Evolutionary conservation across 2,113 vertebrate genomes (phyloP).

Genomic region (Poecile atricapillus): DNA sequence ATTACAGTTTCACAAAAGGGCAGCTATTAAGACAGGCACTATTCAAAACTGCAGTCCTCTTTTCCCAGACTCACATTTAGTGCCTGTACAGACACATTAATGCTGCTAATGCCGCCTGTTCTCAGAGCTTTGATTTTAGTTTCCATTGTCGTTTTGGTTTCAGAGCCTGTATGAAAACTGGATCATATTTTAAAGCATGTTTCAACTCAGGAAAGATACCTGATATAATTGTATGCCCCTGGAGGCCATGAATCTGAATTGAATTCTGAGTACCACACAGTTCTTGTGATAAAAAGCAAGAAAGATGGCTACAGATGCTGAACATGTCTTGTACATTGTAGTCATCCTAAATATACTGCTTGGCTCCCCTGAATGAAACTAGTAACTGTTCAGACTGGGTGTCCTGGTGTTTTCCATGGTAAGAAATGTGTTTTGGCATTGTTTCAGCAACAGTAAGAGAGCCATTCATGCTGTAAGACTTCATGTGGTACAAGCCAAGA

Average conservation of each 20-base stretch:
- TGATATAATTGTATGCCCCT: neutral
- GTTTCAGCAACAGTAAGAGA: neutral
- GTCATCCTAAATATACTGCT: neutral
- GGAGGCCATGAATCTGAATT: neutral
- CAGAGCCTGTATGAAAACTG: neutral
- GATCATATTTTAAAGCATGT: neutral
- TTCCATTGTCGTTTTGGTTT: neutral
- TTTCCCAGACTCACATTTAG: neutral
- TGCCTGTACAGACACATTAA: neutral
- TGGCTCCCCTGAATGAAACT: neutral
- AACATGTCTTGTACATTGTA: fast-evolving
- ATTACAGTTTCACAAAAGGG: neutral
- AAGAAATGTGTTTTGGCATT: neutral
- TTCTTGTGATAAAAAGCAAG: neutral
- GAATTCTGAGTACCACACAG: neutral
- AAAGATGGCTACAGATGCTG: neutral
- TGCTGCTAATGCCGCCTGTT: neutral
- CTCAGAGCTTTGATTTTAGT: neutral
- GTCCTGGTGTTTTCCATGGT: neutral
- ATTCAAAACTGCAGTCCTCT: neutral
- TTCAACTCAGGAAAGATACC: neutral
- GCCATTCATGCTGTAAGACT: neutral
- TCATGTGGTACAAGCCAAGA: neutral
- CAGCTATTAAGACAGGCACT: neutral
- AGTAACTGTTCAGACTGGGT: neutral